Percentiles rank a stretch among this genome's conserved stretches.
These are phyloP conservation scores for Penaeus monodon DNA, from an alignment of 2,888 invertebrate species.

Conservation along the genomic window DNA sequence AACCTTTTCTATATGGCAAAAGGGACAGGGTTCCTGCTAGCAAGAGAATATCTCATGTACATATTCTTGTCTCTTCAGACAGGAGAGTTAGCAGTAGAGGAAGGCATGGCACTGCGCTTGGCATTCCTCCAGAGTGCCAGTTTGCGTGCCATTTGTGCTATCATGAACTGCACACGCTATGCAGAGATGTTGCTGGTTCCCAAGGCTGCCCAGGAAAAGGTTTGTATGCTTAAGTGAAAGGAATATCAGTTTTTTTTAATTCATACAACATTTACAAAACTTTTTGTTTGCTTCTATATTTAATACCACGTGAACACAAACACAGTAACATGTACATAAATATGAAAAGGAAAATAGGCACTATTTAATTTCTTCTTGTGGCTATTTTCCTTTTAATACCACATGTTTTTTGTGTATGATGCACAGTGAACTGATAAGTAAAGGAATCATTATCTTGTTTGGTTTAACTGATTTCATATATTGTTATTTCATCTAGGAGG, in stretches of 20 bases:
- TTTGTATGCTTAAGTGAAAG: constrained; percentile 44
- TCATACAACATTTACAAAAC: background rate
- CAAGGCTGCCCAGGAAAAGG: constrained; percentile 69
- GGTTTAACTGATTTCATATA: no score
- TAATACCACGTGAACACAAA: no score
- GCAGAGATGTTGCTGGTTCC: constrained; percentile 74
- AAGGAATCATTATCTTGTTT: no score
- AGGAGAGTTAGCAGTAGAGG: constrained; percentile 70
- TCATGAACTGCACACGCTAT: constrained; percentile 74
- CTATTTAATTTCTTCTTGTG: no score
- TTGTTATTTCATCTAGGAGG: no score
- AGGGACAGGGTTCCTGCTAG: background rate
- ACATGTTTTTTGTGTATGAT: no score
- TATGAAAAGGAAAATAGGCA: no score
- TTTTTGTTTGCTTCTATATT: background rate
- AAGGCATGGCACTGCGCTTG: constrained; percentile 72
- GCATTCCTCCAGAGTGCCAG: constrained; percentile 75
- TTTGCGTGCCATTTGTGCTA: constrained; percentile 73
- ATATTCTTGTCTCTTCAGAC: background rate
- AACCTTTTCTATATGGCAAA: no score
- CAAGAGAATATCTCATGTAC: background rate
- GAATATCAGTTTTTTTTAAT: no score
- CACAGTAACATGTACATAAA: no score
- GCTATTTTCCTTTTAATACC: no score
- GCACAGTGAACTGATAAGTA: no score